Conservation (phyloP, 2,797 vertebrate species). For the Notolepis coatsorum region DNA sequence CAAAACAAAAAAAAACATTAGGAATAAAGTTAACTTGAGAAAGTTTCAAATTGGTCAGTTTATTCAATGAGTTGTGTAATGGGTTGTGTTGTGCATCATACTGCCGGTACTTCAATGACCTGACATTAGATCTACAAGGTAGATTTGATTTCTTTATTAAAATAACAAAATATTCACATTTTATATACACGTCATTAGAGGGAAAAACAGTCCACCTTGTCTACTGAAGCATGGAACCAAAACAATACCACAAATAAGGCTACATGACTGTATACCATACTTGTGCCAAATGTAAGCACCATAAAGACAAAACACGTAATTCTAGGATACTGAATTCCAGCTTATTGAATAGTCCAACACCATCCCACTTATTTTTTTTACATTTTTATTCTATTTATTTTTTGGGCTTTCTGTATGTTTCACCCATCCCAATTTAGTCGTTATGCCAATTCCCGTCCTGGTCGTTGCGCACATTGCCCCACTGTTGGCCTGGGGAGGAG, state of each 20-base stretch:
- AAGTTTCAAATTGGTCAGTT: constrained; percentile 19
- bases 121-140: too few relatives aligned
- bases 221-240: too few relatives aligned
- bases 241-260: not conserved
- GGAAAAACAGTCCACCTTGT: not conserved
- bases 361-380: not conserved
- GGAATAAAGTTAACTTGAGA: constrained; percentile 68
- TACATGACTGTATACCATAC: not conserved
- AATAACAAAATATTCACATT: constrained; percentile 53
- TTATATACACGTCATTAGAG: constrained; percentile 44
- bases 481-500: too few relatives aligned
- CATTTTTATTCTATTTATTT: not conserved
- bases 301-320: too few relatives aligned
- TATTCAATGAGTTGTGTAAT: not conserved
- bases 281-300: not conserved
- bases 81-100: not conserved
- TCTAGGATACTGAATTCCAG: too few relatives aligned
- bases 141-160: constrained; percentile 69
- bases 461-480: too few relatives aligned
- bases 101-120: constrained; percentile 5
- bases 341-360: not conserved
- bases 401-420: not conserved
- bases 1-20: constrained; percentile 56
- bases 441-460: too few relatives aligned
- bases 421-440: too few relatives aligned